phyloP scores from a whole-genome alignment of 1,140 invertebrate genomes.

The Rhizoglyphus robini region DNA sequence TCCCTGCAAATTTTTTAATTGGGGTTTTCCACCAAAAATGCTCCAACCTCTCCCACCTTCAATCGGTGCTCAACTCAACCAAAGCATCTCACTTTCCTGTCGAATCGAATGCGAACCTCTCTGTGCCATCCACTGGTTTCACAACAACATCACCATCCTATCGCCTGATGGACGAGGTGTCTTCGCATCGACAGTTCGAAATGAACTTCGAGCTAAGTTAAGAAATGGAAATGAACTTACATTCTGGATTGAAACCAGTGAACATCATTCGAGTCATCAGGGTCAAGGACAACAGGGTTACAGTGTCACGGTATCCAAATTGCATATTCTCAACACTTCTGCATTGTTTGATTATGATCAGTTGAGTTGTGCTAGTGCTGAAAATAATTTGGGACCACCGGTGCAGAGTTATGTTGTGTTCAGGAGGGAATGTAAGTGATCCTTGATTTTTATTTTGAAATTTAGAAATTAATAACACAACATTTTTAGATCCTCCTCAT shows the following conservation, averaged over 20 bases:
- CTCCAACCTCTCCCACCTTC: slow-evolving; percentile 62
- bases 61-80: slow-evolving; percentile 47
- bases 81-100: slow-evolving; percentile 64
- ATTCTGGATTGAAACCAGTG: slow-evolving; percentile 3
- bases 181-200: slow-evolving; percentile 31
- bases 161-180: slow-evolving; percentile 53
- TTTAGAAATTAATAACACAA: no score
- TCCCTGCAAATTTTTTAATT: slow-evolving; percentile 5
- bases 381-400: slow-evolving; percentile 51
- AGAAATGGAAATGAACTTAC: slow-evolving; percentile 10
- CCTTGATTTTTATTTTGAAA: neutral
- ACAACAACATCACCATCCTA: slow-evolving; percentile 64
- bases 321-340: slow-evolving; percentile 17
- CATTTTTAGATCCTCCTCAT: slow-evolving; percentile 65
- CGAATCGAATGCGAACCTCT: slow-evolving; percentile 68
- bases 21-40: slow-evolving; percentile 53
- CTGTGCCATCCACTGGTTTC: slow-evolving; percentile 70
- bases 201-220: slow-evolving; percentile 9
- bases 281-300: slow-evolving; percentile 63
- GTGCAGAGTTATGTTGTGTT: slow-evolving; percentile 65
- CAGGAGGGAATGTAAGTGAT: slow-evolving; percentile 66
- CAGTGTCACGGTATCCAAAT: slow-evolving; percentile 46
- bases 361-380: slow-evolving; percentile 65
- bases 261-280: slow-evolving; percentile 31
- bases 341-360: slow-evolving; percentile 50